Percentiles rank a stretch among this genome's conserved stretches.
Conservation (phyloP, 2,113 vertebrate species). For the Trogon melanurus region DNA sequence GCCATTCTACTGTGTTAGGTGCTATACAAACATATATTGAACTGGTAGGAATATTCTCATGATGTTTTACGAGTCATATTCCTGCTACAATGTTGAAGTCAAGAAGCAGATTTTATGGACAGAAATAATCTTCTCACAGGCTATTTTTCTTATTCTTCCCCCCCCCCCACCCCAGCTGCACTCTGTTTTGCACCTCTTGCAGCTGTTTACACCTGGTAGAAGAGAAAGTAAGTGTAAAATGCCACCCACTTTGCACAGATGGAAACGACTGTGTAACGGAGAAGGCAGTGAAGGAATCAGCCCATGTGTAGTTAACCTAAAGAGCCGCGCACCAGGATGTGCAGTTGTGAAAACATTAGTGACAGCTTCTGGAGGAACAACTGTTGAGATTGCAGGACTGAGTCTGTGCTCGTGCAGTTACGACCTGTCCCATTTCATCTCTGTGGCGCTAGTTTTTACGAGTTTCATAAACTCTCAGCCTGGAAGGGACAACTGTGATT, state of each 20-base stretch:
- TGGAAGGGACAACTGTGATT: not conserved
- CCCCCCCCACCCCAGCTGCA: not conserved
- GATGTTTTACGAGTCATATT: not conserved
- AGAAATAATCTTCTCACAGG: not conserved
- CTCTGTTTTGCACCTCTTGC: not conserved
- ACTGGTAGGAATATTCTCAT: not conserved
- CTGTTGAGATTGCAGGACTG: not conserved
- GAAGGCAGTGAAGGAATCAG: not conserved
- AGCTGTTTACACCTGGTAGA: not conserved
- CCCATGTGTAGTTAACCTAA: not conserved
- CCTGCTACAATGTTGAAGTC: not conserved
- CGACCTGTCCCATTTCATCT: not conserved
- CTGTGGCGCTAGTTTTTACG: not conserved
- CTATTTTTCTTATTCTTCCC: not conserved
- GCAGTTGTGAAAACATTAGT: not conserved
- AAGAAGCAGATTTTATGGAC: not conserved
- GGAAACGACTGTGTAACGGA: not conserved
- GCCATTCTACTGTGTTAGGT: not conserved
- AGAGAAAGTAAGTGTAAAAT: constrained; percentile 13
- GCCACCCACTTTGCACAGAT: not conserved
- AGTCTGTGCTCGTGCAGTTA: not conserved
- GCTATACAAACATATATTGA: not conserved
- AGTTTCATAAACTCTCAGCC: not conserved
- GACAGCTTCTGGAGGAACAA: not conserved
- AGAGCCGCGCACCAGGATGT: not conserved